Evolutionary conservation across 2,888 invertebrate species (phyloP), one percentile per base, ranked within the genome.

Genomic region (Eupithecia centaureata): DNA sequence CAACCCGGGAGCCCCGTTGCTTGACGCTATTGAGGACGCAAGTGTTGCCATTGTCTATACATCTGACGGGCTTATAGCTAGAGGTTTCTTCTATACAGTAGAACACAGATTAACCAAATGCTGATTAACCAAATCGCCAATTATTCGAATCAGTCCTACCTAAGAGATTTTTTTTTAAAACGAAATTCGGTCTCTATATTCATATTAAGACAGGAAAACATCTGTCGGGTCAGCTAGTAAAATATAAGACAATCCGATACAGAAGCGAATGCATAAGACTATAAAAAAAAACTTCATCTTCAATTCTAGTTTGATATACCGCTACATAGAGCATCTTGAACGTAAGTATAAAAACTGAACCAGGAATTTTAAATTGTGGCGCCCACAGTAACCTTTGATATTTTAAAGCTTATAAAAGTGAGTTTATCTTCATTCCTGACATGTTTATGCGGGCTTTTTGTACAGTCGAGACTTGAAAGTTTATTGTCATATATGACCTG

Each of bases 1-100:
- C 86, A 89, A 80, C 78, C 82, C 76, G 74, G n/a, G n/a, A n/a
- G n/a, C n/a, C 79, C 80, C 79, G 81, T 79, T 80, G 80, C 67
- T 74, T 70, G 79, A 77, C 78, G 79, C 86, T 88, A 88, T 89
- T 86, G 90, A 88, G 90, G 88, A 84, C 90, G 84, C 84, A 80
- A 80, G 76, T 78, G 78, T 79, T 88, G 87, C 86, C 87, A 91
- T 92, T 91, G 92, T 92, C 87, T 57, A 63, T 57, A 66, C 30
- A 27, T 28, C 15, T 27, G 7, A 25, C 42, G 18, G 51, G 25
- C 13, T 30, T 25, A 12, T 30, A 27, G 28, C 54, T 54, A 10
- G 56, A 30, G 27, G 13, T 56, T 27, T 52, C 47, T 47, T 47
- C 8, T 22, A 22, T 15, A 2, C n/a, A 2, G 5, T 42, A 8